Evolutionary conservation across 2,113 vertebrate species (phyloP), one percentile per base, ranked within the genome.

Genomic region (Octodon degus): DNA sequence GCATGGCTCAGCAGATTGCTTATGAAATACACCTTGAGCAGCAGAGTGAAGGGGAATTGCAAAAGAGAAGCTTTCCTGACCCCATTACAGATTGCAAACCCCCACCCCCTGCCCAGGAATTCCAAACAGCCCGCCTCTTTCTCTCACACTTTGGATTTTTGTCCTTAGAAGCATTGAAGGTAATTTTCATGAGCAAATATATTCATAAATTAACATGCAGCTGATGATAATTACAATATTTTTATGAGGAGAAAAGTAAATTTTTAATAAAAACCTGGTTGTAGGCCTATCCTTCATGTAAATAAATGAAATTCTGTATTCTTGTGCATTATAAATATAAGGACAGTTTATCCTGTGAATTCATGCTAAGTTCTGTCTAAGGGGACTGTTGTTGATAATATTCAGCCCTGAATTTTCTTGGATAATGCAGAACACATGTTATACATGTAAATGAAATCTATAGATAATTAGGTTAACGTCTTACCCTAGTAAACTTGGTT

Each of bases 71-170:
- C 93, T 99, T 99, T 96, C 99, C 99, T 0, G 99, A 99, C 87
- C 99, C 99, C 0, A 27, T 99, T 95, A 99, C 99, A 0, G 99
- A 99, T 91, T 99, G 99, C 95, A 99, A 99, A 96, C 99, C 99
- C 43, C 99, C 99, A 0, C 97, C 99, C 0, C 99, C 99, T 5
- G 98, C 99, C 0, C 99, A 99, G 98, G 99, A 99, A 98, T 99
- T 99, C 98, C 99, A 99, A 97, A 99, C 99, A 8, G 99, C 99
- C 2, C 99, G 99, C 25, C 99, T 99, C 63, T 99, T 99, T 98
- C 99, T 99, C 86, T 99, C 99, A 2, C 99, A 99, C 97, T 99
- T 99, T 0, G 99, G 99, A 65, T 99, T 99, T 98, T 99, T 99
- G 89, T 99, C 99, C 0, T 98, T 99, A 92, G 99, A 99, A 97